phyloP scores from a whole-genome alignment of 2,113 vertebrate species.

The Gracilinanus agilis region DNA sequence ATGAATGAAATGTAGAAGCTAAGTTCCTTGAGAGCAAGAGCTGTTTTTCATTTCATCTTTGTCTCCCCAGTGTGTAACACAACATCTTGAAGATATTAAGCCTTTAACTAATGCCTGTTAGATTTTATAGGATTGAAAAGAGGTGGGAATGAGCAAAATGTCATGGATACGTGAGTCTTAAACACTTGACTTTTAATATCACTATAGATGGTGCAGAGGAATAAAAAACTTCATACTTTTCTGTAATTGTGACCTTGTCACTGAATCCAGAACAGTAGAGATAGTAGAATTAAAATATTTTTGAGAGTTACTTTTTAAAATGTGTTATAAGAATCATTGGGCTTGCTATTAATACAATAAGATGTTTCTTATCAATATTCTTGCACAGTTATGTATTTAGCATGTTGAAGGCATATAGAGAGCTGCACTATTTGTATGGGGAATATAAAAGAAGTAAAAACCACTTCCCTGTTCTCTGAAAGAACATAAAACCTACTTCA shows the following conservation, averaged over 20 bases:
- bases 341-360: neutral
- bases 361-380: neutral
- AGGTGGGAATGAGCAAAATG: neutral
- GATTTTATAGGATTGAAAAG: neutral
- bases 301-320: neutral
- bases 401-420: neutral
- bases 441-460: neutral
- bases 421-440: neutral
- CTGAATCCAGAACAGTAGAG: neutral
- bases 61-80: neutral
- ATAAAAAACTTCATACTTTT: neutral
- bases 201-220: neutral
- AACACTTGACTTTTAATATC: neutral
- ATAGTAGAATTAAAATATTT: neutral
- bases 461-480: neutral
- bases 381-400: neutral
- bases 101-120: neutral
- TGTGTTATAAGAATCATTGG: neutral
- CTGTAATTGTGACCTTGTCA: neutral
- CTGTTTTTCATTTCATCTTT: neutral
- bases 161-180: neutral
- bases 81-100: neutral
- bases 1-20: neutral
- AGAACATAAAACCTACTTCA: neutral
- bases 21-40: neutral